A percentile compares a stretch with the other conserved stretches of the same genome.
Evolutionary conservation across 2,797 vertebrate species (phyloP).

Genomic region (Myiotriccus ornatus): DNA sequence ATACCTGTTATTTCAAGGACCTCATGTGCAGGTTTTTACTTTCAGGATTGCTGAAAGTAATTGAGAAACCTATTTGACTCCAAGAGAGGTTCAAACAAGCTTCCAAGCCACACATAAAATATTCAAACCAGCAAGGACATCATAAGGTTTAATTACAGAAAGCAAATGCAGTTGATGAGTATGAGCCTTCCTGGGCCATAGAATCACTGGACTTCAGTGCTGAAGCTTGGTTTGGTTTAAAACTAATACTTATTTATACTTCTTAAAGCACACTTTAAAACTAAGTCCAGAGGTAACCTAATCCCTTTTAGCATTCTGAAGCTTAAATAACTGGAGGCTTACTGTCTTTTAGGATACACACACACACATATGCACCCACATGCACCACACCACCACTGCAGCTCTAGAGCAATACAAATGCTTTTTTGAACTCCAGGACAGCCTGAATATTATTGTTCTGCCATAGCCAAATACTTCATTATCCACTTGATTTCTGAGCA

Average conservation of each 20-base stretch:
- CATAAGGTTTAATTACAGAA: background rate
- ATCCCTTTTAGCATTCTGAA: background rate
- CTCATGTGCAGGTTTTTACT: background rate
- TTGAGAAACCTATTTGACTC: background rate
- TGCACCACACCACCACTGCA: background rate
- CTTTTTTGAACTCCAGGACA: background rate
- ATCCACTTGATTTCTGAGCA: background rate
- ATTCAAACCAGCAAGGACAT: background rate
- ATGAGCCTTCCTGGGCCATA: background rate
- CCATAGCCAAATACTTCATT: background rate
- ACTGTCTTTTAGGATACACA: background rate
- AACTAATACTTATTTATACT: background rate
- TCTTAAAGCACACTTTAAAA: background rate
- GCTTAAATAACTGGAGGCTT: background rate
- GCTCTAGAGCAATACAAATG: background rate
- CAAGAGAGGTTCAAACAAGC: background rate
- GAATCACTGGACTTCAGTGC: background rate
- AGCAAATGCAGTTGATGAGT: background rate
- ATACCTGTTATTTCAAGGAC: background rate
- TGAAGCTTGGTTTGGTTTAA: background rate
- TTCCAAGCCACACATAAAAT: background rate
- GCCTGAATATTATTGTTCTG: background rate
- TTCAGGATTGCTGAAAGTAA: background rate
- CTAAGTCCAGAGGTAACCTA: background rate
- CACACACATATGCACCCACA: background rate